Percentiles rank a stretch among this genome's conserved stretches.
phyloP scores from a whole-genome alignment of 2,113 vertebrate genomes.

The Coptodon bakossiorum region DNA sequence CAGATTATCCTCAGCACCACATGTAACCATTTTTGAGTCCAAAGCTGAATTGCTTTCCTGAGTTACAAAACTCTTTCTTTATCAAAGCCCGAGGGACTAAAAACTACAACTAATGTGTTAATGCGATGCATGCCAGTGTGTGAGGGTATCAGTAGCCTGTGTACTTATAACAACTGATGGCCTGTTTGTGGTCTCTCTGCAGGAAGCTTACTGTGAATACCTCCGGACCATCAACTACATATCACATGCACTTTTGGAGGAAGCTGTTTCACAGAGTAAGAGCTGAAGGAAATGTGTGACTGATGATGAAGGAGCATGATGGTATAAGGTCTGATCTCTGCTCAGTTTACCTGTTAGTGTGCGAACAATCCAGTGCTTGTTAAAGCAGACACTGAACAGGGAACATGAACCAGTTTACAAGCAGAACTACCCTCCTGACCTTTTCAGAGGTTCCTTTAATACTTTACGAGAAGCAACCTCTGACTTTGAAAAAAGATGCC shows the following conservation, averaged over 20 bases:
- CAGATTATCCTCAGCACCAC: neutral
- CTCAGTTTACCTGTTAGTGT: neutral
- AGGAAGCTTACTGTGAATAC: slow-evolving; percentile 91
- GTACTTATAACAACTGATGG: neutral
- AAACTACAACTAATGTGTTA: neutral
- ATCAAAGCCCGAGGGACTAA: neutral
- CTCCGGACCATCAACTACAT: slow-evolving; percentile 84
- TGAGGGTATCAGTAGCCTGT: neutral
- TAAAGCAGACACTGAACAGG: accelerated
- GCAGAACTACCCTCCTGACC: neutral
- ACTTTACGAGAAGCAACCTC: neutral
- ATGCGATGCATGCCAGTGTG: neutral
- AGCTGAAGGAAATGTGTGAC: neutral
- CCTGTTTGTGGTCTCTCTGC: slow-evolving; percentile 35
- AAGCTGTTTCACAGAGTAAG: slow-evolving; percentile 73
- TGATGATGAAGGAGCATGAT: neutral
- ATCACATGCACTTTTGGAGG: slow-evolving; percentile 81
- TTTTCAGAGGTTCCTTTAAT: neutral
- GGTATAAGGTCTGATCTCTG: accelerated
- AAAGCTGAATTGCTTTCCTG: neutral
- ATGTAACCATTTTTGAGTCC: neutral
- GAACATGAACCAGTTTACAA: neutral
- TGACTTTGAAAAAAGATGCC: neutral
- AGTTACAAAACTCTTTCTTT: neutral
- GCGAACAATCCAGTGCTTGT: neutral